These are phyloP conservation scores for Baronia brevicornis DNA, from an alignment of 2,888 invertebrate genomes.

Conservation along the genomic window DNA sequence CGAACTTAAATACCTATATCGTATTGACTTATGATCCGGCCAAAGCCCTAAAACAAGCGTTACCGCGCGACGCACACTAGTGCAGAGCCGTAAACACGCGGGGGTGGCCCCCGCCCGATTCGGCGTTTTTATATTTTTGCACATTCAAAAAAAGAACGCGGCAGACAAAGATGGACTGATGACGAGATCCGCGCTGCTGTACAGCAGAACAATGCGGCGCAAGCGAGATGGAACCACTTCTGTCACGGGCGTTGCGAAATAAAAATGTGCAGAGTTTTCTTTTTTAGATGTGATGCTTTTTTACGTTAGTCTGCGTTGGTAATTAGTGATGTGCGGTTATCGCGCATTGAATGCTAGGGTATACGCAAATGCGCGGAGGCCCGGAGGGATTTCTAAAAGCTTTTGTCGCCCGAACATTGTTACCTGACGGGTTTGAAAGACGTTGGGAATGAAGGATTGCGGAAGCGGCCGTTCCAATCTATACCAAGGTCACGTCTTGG, in stretches of 20 bases:
- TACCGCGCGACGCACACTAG: conserved; percentile 59
- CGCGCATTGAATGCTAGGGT: conserved; percentile 56
- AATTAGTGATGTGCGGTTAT: conserved; percentile 72
- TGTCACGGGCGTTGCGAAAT: conserved; percentile 67
- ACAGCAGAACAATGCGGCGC: conserved; percentile 54
- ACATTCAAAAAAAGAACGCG: conserved; percentile 69
- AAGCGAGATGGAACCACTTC: conserved; percentile 62
- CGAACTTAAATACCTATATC: conserved; percentile 27
- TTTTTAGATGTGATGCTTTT: conserved; percentile 72
- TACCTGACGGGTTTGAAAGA: conserved; percentile 30
- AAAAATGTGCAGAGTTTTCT: conserved; percentile 72
- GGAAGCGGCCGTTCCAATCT: conserved; percentile 46
- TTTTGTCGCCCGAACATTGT: conserved; percentile 33
- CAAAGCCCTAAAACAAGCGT: conserved; percentile 70
- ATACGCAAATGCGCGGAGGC: conserved; percentile 51
- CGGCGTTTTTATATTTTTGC: conserved; percentile 75
- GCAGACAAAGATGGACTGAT: conserved; percentile 74
- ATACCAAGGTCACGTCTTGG: conserved; percentile 42
- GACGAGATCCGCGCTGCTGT: conserved; percentile 47
- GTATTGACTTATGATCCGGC: conserved; percentile 73
- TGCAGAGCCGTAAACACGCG: conserved; percentile 41
- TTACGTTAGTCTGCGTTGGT: conserved; percentile 73
- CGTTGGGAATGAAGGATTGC: conserved; percentile 36
- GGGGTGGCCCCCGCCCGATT: conserved; percentile 56
- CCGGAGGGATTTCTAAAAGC: conserved; percentile 38